Conservation (phyloP, 2,888 invertebrate species). For the Protonemura montana region DNA sequence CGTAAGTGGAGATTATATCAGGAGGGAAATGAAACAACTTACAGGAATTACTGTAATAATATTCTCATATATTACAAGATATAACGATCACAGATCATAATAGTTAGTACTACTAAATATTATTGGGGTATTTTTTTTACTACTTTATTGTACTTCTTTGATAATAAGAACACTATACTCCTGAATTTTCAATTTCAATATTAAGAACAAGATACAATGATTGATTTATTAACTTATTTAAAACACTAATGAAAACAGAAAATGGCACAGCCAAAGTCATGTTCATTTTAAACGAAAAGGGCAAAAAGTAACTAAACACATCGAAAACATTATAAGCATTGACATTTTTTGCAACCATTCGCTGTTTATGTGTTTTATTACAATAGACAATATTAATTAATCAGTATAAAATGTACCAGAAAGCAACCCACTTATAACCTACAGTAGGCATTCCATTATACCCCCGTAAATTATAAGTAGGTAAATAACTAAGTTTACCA, state of each 20-base stretch:
- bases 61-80: slow-evolving; percentile 10
- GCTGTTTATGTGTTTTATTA: background rate
- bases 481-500: background rate
- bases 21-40: no score
- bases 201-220: background rate
- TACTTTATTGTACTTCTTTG: slow-evolving; percentile 4
- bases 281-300: background rate
- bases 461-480: background rate
- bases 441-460: background rate
- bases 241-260: background rate
- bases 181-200: slow-evolving; percentile 7
- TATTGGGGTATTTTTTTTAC: background rate
- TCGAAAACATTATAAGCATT: background rate
- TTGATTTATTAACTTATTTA: background rate
- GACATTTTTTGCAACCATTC: background rate
- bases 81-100: slow-evolving; percentile 20
- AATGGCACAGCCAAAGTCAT: slow-evolving; percentile 7
- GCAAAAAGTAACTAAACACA: background rate
- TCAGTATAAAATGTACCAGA: background rate
- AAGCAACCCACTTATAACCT: background rate
- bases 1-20: no score
- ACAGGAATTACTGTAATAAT: background rate
- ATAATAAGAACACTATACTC: slow-evolving; percentile 3
- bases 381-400: background rate
- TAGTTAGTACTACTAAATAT: slow-evolving; percentile 17